Evolutionary conservation across 1,140 invertebrate genomes (phyloP), one percentile per base, ranked within the genome.

Genomic region (Callitettix versicolor): DNA sequence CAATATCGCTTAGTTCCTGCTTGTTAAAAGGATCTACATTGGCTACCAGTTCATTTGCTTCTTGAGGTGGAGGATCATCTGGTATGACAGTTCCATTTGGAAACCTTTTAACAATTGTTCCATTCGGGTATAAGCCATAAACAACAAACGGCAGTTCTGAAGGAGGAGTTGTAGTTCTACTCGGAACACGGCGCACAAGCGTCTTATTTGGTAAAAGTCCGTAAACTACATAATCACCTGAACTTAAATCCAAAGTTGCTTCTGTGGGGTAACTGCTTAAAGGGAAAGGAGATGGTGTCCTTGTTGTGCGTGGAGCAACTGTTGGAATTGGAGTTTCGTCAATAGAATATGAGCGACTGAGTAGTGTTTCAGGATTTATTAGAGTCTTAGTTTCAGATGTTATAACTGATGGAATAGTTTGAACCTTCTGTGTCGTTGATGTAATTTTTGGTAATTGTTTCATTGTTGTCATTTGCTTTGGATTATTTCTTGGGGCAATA

Each of bases 81-180:
- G 63, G 63, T 11, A 64, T 52, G 1, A 60, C 49, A 1, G 61
- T 64, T 2, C 63, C 63, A 41, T 64, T 64, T 4, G 63, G 63
- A 33, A 58, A 64, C 24, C 53, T 57, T 41, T 58, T 51, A 9
- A 63, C 61, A n/a, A 64, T 58, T n/a, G 63, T 64, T 5, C 61
- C 61, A 46, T 64, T 64, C 6, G 63, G 63, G 47, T 60, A 64
- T 3, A 63, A 48, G 6, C 63, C 63, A 55, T 60, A 64, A 22
- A 64, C 58, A 11, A 61, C 53, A 40, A 64, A 64, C 9, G 61
- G 61, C 2, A 62, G 24, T 17, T 62, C 59, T 7, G 57, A 55
- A 0, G 54, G 57, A n/a, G 58, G 36, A 15, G 47, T 41, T 18
- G 58, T 57, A 11, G 56, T 58, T 41, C 46, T 44, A 6, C 56